These are phyloP conservation scores for Pelobates cultripes DNA, from an alignment of 2,797 vertebrate genomes.

Conservation along the genomic window DNA sequence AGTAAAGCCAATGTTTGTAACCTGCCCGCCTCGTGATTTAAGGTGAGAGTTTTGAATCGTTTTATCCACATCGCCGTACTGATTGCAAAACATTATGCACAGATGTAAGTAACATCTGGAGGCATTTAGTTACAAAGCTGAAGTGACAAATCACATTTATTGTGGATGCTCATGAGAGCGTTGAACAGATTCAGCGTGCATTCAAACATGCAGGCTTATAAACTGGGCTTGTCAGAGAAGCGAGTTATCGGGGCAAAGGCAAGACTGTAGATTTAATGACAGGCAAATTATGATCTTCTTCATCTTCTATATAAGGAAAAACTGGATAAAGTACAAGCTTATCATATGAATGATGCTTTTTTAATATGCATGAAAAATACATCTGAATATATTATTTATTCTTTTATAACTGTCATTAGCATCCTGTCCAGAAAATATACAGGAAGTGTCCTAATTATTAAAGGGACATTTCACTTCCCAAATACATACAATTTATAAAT, in stretches of 20 bases:
- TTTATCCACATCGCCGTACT: constrained; percentile 21
- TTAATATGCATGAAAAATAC: too few relatives aligned
- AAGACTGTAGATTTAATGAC: not conserved
- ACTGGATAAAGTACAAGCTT: too few relatives aligned
- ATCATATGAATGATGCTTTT: too few relatives aligned
- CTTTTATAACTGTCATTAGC: too few relatives aligned
- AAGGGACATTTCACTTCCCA: too few relatives aligned
- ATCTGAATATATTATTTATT: too few relatives aligned
- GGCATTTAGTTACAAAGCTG: constrained; percentile 32
- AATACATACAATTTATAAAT: too few relatives aligned
- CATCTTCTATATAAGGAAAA: not conserved
- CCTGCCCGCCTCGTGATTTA: constrained; percentile 31
- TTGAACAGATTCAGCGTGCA: not conserved
- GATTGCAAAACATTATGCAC: constrained; percentile 40
- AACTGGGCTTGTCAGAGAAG: not conserved
- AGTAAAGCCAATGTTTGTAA: not conserved
- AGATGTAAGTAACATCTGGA: constrained; percentile 49
- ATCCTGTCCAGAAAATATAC: too few relatives aligned
- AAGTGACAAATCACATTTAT: constrained; percentile 47
- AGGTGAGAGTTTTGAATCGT: constrained; percentile 6
- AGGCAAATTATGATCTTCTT: not conserved
- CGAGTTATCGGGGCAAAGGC: not conserved
- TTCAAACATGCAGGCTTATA: not conserved
- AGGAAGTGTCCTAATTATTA: too few relatives aligned
- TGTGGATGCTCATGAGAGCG: constrained; percentile 11